A percentile compares a stretch with the other conserved stretches of the same genome.
Conservation (phyloP, 2,797 vertebrate species). For the Ciconia nigra region DNA sequence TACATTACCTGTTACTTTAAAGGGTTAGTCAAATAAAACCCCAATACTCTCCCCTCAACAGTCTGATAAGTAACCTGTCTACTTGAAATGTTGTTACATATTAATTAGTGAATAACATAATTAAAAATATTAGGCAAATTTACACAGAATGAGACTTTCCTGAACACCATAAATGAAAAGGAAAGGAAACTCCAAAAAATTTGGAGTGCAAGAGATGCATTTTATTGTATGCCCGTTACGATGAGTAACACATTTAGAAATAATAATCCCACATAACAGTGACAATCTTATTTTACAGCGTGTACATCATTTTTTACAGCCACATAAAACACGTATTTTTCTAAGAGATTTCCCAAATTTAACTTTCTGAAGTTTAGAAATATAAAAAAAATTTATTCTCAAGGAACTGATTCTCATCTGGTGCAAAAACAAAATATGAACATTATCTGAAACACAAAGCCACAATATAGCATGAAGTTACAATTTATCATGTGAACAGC, state of each 20-base stretch:
- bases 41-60: neutral
- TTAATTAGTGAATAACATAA: neutral
- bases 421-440: slow-evolving; percentile 79
- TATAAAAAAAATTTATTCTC: slow-evolving; percentile 79
- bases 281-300: slow-evolving; percentile 85
- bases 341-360: slow-evolving; percentile 78
- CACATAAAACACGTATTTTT: slow-evolving; percentile 79
- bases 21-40: neutral
- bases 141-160: neutral
- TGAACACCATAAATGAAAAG: slow-evolving; percentile 46
- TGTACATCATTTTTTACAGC: slow-evolving; percentile 85
- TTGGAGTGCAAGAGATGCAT: slow-evolving; percentile 81
- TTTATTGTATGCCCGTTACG: slow-evolving; percentile 83
- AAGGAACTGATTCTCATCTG: slow-evolving; percentile 82
- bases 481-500: slow-evolving; percentile 76
- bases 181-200: slow-evolving; percentile 58
- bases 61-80: neutral
- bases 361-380: slow-evolving; percentile 78
- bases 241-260: slow-evolving; percentile 84
- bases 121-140: neutral
- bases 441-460: slow-evolving; percentile 79
- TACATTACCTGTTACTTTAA: neutral
- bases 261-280: slow-evolving; percentile 82
- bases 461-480: slow-evolving; percentile 79
- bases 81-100: neutral